These are phyloP conservation scores for Drosophila ustulata DNA, from an alignment of 2,888 invertebrate genomes.

Conservation along the genomic window DNA sequence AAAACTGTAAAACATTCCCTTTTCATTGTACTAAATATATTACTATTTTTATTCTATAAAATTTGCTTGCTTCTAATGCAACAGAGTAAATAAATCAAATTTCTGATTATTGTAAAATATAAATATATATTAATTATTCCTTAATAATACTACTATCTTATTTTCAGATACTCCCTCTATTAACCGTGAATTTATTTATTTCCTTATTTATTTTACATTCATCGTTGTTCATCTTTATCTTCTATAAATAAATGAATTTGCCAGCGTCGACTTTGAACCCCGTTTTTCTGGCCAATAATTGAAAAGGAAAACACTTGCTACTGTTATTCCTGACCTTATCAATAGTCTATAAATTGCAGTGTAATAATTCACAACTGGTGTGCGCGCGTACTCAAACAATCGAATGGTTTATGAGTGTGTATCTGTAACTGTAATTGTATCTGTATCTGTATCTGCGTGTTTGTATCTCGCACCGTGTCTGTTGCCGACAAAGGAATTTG, in stretches of 20 bases:
- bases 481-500: conserved; percentile 71
- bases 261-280: conserved; percentile 33
- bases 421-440: conserved; percentile 22
- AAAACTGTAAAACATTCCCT: background rate
- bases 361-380: conserved; percentile 55
- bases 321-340: conserved; percentile 55
- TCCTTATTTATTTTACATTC: background rate
- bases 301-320: conserved; percentile 37
- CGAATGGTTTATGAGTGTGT: conserved; percentile 49
- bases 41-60: background rate
- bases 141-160: no score
- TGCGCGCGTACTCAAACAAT: conserved; percentile 28
- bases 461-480: conserved; percentile 15
- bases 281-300: background rate
- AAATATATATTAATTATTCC: no score
- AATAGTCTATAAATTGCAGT: conserved; percentile 47
- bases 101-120: no score
- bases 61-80: background rate
- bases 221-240: background rate
- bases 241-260: conserved; percentile 14
- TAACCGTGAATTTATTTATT: background rate
- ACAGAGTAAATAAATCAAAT: no score
- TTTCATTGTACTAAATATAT: background rate
- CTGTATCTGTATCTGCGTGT: conserved; percentile 2
- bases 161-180: background rate